Evolutionary conservation across 2,888 invertebrate genomes (phyloP), one percentile per base, ranked within the genome.

Genomic region (Carabus problematicus): DNA sequence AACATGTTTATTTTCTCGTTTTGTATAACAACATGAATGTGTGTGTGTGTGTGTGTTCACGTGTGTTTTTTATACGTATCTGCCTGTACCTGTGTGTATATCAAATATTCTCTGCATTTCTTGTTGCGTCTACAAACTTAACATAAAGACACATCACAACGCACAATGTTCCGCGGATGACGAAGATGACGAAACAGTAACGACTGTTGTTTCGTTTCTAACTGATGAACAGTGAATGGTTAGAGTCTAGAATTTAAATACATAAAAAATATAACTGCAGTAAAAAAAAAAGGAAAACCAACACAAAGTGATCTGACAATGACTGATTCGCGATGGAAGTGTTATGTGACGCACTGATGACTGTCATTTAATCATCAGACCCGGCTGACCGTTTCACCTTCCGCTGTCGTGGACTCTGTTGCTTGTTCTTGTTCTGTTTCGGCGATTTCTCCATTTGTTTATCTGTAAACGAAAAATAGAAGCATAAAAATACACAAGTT

Each of bases 351-450:
- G 47, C 52, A 41, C 41, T 54, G n/a, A 59, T 59, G 8, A 11
- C 2, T 56, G 49, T 42, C 19, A 60, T 62, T 54, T 69, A 69
- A 62, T 69, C 69, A 47, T 81, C 80, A 14, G 89, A 89, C 74
- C 91, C 91, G 60, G 87, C 89, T 63, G 89, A 85, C 80, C 90
- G 87, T 82, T 92, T 92, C 52, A 88, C 87, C 84, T 92, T 93
- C 78, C 93, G 88, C 81, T 90, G 86, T 77, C 90, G 89, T 63
- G 93, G 92, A 73, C 92, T 92, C 78, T 90, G 90, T 78, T 85
- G 88, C 78, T 84, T 85, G 68, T 54, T 62, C 56, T 69, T 69
- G 14, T 45, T 45, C 18, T 11, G 18, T 56, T 62, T 69, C 43
- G 89, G 87, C 18, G 91, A 89, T 85, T 91, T 91, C 82, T 91